Conservation (phyloP, 2,797 vertebrate species). For the Apogon talboti region DNA sequence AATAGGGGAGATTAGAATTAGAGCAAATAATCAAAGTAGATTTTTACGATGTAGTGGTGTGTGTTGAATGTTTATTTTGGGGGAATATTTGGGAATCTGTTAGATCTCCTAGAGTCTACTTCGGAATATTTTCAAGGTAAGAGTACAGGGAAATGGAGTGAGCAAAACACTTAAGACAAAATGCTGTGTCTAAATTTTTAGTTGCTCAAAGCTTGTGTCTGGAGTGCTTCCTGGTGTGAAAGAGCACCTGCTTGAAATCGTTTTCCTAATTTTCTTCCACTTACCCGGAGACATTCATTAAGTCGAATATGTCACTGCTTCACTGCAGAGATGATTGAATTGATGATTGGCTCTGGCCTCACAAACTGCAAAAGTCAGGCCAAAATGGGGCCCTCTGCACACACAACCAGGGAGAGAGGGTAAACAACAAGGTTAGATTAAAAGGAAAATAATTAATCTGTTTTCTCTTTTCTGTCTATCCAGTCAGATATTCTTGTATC, state of each 20-base stretch:
- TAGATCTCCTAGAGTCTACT: too few species aligned
- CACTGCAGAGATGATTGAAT: not conserved
- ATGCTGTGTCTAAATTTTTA: constrained; percentile 17
- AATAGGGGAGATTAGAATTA: not conserved
- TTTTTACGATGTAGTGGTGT: not conserved
- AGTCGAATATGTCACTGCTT: constrained; percentile 22
- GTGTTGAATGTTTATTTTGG: not conserved
- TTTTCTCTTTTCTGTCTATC: not conserved
- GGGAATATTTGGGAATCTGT: too few species aligned
- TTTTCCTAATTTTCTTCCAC: constrained; percentile 17
- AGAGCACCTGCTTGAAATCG: constrained; percentile 45
- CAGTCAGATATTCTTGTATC: not conserved
- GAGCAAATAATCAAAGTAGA: constrained; percentile 3
- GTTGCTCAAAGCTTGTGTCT: constrained; percentile 8
- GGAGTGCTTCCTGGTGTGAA: constrained; percentile 8
- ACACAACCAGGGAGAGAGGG: constrained; percentile 1
- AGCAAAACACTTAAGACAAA: constrained; percentile 36
- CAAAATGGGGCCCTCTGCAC: not conserved
- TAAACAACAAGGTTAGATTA: not conserved
- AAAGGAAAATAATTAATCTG: not conserved
- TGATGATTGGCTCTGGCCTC: not conserved
- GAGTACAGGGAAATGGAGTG: not conserved
- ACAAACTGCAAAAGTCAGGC: not conserved
- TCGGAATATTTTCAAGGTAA: too few species aligned
- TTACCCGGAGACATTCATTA: constrained; percentile 2